These are phyloP conservation scores for Leucoraja erinaceus DNA, from an alignment of 2,113 vertebrate species.

Conservation along the genomic window DNA sequence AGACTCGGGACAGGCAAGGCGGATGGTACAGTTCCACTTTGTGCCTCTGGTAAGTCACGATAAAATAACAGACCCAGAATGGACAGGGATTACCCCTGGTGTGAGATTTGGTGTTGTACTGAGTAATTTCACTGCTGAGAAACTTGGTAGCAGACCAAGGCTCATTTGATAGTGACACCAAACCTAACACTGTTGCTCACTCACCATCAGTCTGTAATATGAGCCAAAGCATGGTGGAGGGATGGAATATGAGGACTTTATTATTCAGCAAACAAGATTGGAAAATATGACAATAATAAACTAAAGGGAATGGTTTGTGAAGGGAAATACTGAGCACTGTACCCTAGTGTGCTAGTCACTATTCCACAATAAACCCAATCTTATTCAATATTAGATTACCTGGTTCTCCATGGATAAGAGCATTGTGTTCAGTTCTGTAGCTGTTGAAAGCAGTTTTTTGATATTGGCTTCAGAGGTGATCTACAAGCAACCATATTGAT, in stretches of 20 bases:
- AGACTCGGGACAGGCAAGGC: no score
- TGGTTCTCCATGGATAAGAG: conserved; percentile 88
- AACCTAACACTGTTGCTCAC: neutral
- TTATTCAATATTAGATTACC: conserved; percentile 53
- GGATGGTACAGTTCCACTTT: neutral
- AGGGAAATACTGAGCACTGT: neutral
- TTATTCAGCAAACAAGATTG: neutral
- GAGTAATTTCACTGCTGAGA: neutral
- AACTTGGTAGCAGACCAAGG: neutral
- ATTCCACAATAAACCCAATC: neutral
- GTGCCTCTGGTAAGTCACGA: neutral
- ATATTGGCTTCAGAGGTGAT: conserved; percentile 60
- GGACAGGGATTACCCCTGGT: neutral
- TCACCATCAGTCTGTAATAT: no score
- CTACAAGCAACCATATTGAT: conserved; percentile 51
- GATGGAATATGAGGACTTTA: neutral
- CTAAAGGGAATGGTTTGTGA: neutral
- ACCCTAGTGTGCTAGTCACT: neutral
- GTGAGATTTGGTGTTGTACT: neutral
- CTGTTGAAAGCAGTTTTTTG: conserved; percentile 61
- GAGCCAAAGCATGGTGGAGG: neutral
- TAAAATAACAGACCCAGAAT: neutral
- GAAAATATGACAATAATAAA: neutral
- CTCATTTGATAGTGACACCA: neutral
- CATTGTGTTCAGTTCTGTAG: conserved; percentile 78